phyloP scores from a whole-genome alignment of 2,888 invertebrate species.

The Drosophila setosimentum region DNA sequence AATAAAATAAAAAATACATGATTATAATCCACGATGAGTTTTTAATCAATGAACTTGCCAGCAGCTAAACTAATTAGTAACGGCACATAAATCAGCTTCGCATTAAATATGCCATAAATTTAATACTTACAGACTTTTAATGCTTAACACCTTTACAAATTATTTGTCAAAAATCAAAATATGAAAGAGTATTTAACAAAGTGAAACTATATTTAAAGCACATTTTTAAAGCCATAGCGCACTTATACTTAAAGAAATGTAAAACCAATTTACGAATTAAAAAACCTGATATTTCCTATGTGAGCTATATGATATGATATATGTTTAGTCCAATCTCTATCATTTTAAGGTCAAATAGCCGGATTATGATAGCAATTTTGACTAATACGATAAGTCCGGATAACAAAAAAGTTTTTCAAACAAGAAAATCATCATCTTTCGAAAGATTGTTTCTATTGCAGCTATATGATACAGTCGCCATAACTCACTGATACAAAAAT shows the following conservation, averaged over 20 bases:
- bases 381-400: too few species aligned
- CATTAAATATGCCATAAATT: slow-evolving; percentile 2
- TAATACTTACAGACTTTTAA: background rate
- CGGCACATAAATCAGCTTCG: background rate
- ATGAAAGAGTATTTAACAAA: too few species aligned
- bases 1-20: slow-evolving; percentile 5
- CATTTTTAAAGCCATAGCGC: too few species aligned
- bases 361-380: too few species aligned
- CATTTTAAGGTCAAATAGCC: too few species aligned
- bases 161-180: background rate
- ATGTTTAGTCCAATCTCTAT: too few species aligned
- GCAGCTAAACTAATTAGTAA: slow-evolving; percentile 7
- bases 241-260: too few species aligned
- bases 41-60: slow-evolving; percentile 6
- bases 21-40: slow-evolving; percentile 6
- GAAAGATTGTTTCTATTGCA: background rate
- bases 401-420: background rate
- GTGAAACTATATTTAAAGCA: too few species aligned
- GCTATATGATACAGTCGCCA: background rate
- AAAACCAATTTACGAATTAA: too few species aligned
- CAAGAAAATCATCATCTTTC: background rate
- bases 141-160: background rate
- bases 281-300: too few species aligned
- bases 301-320: too few species aligned
- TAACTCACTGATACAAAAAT: background rate